Percentiles rank a stretch among this genome's conserved stretches.
Evolutionary conservation across 1,140 invertebrate genomes (phyloP).

Genomic region (Drosophila parvula): DNA sequence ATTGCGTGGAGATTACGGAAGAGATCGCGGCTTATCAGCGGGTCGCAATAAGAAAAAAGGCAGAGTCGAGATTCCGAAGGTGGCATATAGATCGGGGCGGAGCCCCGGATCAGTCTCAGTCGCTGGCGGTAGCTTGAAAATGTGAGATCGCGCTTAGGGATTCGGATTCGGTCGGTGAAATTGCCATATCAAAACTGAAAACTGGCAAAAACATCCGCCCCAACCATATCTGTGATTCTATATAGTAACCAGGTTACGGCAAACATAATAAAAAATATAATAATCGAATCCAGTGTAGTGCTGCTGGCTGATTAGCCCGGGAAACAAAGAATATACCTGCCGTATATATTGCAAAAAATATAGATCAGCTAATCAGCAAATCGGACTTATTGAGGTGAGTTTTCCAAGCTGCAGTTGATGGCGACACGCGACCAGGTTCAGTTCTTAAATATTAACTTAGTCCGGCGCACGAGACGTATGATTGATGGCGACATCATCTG

Average conservation of each 20-base stretch:
- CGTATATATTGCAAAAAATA: conserved; percentile 16
- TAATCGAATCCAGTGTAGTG: conserved; percentile 20
- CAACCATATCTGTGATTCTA: conserved; percentile 67
- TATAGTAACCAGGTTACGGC: conserved; percentile 39
- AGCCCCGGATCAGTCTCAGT: conserved; percentile 50
- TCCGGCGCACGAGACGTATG: conserved; percentile 50
- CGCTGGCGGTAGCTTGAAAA: conserved; percentile 64
- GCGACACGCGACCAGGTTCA: conserved; percentile 59
- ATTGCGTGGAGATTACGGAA: conserved; percentile 42
- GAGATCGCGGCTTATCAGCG: conserved; percentile 50
- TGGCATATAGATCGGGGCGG: conserved; percentile 31
- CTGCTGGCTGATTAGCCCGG: conserved; percentile 33
- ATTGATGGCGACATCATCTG: conserved; percentile 35
- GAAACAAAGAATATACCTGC: conserved; percentile 38
- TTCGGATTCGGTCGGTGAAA: conserved; percentile 32
- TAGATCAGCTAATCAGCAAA: conserved; percentile 54
- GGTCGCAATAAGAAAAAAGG: background rate
- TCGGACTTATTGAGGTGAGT: conserved; percentile 63
- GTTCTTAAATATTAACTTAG: conserved; percentile 16
- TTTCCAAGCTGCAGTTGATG: conserved; percentile 23
- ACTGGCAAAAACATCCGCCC: conserved; percentile 42
- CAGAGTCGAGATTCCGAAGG: conserved; percentile 23
- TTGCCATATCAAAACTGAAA: conserved; percentile 29
- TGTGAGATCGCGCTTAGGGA: conserved; percentile 60
- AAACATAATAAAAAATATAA: conserved; percentile 18